Percentiles rank a stretch among this genome's conserved stretches.
These are phyloP conservation scores for Gorsachius magnificus DNA, from an alignment of 2,797 vertebrate genomes.

Conservation along the genomic window DNA sequence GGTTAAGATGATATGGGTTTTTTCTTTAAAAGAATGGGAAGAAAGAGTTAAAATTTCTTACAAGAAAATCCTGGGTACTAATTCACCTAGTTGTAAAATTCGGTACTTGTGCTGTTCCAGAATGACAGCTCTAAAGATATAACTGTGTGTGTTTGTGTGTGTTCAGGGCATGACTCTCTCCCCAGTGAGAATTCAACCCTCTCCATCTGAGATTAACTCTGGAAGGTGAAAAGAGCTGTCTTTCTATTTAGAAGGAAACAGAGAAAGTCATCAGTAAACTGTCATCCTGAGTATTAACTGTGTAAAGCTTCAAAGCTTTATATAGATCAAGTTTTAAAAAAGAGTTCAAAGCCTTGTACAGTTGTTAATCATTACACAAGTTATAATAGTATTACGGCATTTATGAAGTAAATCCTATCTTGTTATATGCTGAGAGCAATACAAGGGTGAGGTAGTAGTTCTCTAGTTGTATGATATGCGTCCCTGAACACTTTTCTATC, in stretches of 20 bases:
- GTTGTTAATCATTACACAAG: background rate
- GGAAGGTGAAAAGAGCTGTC: background rate
- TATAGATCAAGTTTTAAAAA: background rate
- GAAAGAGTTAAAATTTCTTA: background rate
- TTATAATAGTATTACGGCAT: background rate
- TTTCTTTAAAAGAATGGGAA: background rate
- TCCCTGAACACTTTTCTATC: background rate
- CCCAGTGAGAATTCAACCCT: background rate
- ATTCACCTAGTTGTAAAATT: background rate
- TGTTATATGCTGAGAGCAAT: background rate
- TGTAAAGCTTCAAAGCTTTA: constrained; percentile 3
- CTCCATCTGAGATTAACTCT: background rate
- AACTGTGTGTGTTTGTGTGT: background rate
- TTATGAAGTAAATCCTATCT: background rate
- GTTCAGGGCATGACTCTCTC: background rate
- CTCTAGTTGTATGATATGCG: background rate
- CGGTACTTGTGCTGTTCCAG: background rate
- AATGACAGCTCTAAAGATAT: background rate
- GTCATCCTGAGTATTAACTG: background rate
- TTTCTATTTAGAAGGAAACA: background rate
- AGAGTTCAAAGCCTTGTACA: background rate
- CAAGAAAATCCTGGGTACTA: background rate
- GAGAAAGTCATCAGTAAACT: background rate
- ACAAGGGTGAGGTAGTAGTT: background rate
- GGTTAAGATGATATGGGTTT: background rate